Evolutionary conservation across 2,888 invertebrate species (phyloP), one percentile per base, ranked within the genome.

Genomic region (Podabrus alpinus): DNA sequence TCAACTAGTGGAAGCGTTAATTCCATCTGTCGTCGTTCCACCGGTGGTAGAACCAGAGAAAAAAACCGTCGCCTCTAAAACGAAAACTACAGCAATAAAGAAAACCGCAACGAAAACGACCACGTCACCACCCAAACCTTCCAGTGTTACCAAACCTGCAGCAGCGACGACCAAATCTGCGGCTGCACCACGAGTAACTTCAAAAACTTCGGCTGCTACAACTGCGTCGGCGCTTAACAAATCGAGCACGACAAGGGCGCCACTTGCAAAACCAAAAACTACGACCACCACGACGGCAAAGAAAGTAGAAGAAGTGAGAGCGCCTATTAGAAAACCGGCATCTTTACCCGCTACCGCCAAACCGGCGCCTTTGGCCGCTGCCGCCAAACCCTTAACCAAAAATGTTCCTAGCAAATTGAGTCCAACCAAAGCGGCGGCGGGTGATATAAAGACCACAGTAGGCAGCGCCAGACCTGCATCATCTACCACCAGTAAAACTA

Each of bases 251-350:
- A 7, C 21, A 7, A 64, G n/a, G 11, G 21, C 82, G 76, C 75
- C 80, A 11, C 74, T 71, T 21, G 76, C 81, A 19, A 72, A 72
- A 72, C 72, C 72, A 59, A 75, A 73, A 75, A 59, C 69, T 25
- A 78, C 81, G 73, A 76, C 82, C 45, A 74, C 77, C 10, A 74
- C 78, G 75, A 72, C 81, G 1, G 68, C 82, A 19, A 81, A 86
- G 24, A 86, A 84, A 59, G 80, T 45, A 21, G 59, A 83, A 0
- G 90, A 90, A 21, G 90, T 88, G 82, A 91, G 91, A 82, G 88
- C 91, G 0, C 83, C 90, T 9, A 82, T 89, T 2, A 87, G 85
- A 1, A 90, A 90, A 60, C 73, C 74, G 11, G 21, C 72, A 21
- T 21, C 67, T 13, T 21, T 69, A 11, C 16, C 79, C 25, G 74